These are phyloP conservation scores for Astyanax mexicanus DNA, from an alignment of 2,797 vertebrate genomes.

Conservation along the genomic window DNA sequence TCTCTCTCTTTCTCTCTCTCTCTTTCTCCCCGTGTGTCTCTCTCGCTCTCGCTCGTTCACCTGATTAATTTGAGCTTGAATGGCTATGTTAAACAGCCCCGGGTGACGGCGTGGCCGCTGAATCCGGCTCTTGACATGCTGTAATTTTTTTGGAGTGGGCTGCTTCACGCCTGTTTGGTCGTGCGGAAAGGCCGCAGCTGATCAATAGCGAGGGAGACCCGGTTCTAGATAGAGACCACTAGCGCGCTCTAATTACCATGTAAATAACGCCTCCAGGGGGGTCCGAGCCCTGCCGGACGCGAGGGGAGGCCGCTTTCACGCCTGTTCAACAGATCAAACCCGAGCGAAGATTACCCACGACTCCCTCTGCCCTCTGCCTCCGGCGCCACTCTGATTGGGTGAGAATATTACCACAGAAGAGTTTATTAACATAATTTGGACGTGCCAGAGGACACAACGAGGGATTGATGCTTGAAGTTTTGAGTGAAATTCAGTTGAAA, in stretches of 20 bases:
- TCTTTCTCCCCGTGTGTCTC: background rate
- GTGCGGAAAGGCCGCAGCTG: conserved; percentile 44
- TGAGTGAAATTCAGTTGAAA: no score
- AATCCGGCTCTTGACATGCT: conserved; percentile 46
- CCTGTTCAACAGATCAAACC: conserved; percentile 45
- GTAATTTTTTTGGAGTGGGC: conserved; percentile 44
- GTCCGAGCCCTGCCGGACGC: conserved; percentile 8
- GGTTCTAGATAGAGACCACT: conserved; percentile 27
- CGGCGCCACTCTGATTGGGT: conserved; percentile 16
- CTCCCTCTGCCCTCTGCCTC: conserved; percentile 25
- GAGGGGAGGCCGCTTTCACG: conserved; percentile 42
- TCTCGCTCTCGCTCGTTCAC: background rate
- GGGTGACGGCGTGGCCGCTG: conserved; percentile 36
- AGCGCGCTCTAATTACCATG: conserved; percentile 52
- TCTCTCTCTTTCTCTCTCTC: conserved; percentile 11
- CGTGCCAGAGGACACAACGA: background rate
- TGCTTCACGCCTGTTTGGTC: conserved; percentile 44
- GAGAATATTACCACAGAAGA: conserved; percentile 34
- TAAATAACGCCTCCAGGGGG: conserved; percentile 49
- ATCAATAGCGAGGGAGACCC: conserved; percentile 33
- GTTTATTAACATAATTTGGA: conserved; percentile 32
- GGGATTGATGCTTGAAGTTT: no score
- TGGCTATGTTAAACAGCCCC: conserved; percentile 29
- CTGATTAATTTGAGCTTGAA: conserved; percentile 47
- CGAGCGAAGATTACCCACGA: conserved; percentile 37